Conservation (phyloP, 2,888 invertebrate genomes). For the Colostygia pectinataria region DNA sequence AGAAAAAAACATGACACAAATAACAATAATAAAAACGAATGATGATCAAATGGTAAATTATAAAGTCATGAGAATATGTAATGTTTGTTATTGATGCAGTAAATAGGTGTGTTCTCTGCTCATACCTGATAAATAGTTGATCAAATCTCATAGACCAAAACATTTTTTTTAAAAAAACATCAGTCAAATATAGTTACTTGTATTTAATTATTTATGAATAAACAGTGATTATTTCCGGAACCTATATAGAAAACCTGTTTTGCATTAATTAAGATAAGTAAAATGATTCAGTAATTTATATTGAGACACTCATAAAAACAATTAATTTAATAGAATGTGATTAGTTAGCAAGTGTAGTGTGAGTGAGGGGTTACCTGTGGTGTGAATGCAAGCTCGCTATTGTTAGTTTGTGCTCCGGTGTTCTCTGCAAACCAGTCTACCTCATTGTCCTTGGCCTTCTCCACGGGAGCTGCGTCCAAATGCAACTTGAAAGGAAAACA, state of each 20-base stretch:
- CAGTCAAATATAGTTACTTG: too few relatives aligned
- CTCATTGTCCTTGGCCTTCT: slow-evolving; percentile 88
- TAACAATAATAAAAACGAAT: not conserved
- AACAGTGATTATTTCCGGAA: too few relatives aligned
- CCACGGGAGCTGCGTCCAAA: slow-evolving; percentile 84
- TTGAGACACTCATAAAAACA: too few relatives aligned
- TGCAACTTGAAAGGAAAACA: slow-evolving; percentile 82
- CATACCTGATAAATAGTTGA: slow-evolving; percentile 16
- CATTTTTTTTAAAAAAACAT: too few relatives aligned
- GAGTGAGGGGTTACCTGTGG: slow-evolving; percentile 75
- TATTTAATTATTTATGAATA: too few relatives aligned
- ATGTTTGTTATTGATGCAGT: not conserved
- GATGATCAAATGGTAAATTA: not conserved
- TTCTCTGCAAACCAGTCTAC: slow-evolving; percentile 96
- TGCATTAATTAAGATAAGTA: too few relatives aligned
- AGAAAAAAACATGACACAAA: not conserved
- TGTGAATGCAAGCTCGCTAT: slow-evolving; percentile 62
- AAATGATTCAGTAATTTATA: not conserved
- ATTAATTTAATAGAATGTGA: not conserved
- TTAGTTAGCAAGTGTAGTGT: slow-evolving; percentile 1
- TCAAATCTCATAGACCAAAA: not conserved
- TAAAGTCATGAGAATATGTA: not conserved
- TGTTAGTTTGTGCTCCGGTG: slow-evolving; percentile 66
- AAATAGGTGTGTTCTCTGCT: not conserved
- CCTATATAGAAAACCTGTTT: too few relatives aligned